Percentiles rank a stretch among this genome's conserved stretches.
Evolutionary conservation across 2,888 invertebrate genomes (phyloP).

Genomic region (Falcaria lacertinaria): DNA sequence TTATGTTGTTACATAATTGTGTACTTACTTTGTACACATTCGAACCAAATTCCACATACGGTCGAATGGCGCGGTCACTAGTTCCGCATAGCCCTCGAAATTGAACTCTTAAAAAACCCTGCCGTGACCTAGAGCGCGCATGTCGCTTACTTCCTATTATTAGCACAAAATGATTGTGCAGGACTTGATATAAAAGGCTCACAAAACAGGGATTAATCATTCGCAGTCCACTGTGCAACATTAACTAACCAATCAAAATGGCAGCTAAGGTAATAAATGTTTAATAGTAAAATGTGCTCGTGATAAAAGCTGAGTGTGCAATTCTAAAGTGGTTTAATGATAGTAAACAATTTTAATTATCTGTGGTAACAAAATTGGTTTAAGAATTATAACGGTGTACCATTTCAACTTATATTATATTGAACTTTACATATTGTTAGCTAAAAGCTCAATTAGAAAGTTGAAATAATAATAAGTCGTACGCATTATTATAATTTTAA

Average conservation of each 20-base stretch:
- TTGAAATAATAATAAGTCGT: too few species aligned
- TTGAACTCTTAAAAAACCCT: slow-evolving; percentile 62
- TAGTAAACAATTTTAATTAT: too few species aligned
- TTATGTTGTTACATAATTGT: background rate
- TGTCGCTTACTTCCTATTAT: slow-evolving; percentile 69
- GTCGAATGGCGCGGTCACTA: slow-evolving; percentile 26
- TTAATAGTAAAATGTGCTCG: slow-evolving; percentile 2
- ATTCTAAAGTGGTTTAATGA: background rate
- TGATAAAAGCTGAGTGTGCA: background rate
- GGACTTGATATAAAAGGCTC: slow-evolving; percentile 58
- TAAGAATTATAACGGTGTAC: too few species aligned
- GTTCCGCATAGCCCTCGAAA: slow-evolving; percentile 67
- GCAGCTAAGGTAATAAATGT: slow-evolving; percentile 67
- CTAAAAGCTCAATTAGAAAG: too few species aligned
- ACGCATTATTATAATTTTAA: too few species aligned
- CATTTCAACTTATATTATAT: too few species aligned
- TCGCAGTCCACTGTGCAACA: slow-evolving; percentile 67
- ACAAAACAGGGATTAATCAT: slow-evolving; percentile 56
- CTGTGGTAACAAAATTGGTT: too few species aligned
- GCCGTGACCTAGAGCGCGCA: slow-evolving; percentile 60
- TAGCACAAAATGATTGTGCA: slow-evolving; percentile 54
- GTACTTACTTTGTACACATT: background rate
- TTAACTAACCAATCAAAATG: slow-evolving; percentile 68
- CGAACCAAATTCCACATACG: background rate
- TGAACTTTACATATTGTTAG: too few species aligned